Conservation (phyloP, 2,888 invertebrate genomes). For the Hydrotaea cyrtoneurina region DNA sequence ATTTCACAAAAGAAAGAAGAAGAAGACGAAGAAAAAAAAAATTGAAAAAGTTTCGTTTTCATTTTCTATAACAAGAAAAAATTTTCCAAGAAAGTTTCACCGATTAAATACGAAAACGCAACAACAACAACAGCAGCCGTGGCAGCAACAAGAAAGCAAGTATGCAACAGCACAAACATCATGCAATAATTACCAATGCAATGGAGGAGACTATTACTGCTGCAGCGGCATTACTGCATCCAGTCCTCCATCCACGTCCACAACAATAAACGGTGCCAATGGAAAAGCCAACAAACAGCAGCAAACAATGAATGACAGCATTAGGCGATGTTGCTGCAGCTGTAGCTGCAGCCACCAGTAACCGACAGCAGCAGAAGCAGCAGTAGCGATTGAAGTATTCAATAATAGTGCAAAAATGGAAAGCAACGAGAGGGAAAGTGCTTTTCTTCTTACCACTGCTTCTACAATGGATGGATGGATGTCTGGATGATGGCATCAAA, state of each 20-base stretch:
- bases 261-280: conserved; percentile 37
- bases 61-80: conserved; percentile 58
- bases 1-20: conserved; percentile 61
- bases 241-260: conserved; percentile 34
- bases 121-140: conserved; percentile 12
- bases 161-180: conserved; percentile 63
- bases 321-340: conserved; percentile 61
- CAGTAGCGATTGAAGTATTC: conserved; percentile 55
- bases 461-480: conserved; percentile 31
- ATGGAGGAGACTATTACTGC: neutral
- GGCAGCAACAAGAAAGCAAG: conserved; percentile 23
- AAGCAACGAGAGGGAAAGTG: conserved; percentile 80
- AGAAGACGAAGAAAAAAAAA: too few relatives aligned
- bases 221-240: conserved; percentile 71
- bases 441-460: conserved; percentile 40
- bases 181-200: conserved; percentile 75
- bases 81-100: conserved; percentile 67
- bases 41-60: conserved; percentile 61
- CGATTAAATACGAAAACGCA: conserved; percentile 59
- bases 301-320: conserved; percentile 60
- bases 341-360: conserved; percentile 65
- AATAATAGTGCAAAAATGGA: conserved; percentile 72
- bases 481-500: conserved; percentile 22
- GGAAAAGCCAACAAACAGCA: conserved; percentile 40
- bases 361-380: conserved; percentile 25